A percentile compares a stretch with the other conserved stretches of the same genome.
phyloP scores from a whole-genome alignment of 2,888 invertebrate genomes.

The Nephrotoma guestfalica region DNA sequence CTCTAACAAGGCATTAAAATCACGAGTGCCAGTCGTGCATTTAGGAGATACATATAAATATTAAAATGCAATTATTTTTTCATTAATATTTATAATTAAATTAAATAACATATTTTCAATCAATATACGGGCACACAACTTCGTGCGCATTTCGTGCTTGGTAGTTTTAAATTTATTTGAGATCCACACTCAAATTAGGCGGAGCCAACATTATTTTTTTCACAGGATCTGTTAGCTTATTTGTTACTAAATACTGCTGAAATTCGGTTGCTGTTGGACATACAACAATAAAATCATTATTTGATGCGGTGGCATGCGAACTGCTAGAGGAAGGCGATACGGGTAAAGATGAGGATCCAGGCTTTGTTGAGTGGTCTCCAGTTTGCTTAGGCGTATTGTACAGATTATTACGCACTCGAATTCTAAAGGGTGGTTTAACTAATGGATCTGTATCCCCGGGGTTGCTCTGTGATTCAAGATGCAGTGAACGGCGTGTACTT shows the following conservation, averaged over 20 bases:
- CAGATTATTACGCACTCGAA: not conserved
- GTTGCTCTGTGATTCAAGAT: not conserved
- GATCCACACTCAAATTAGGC: not conserved
- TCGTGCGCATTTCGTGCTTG: not conserved
- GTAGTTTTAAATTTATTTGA: not conserved
- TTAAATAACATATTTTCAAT: not conserved
- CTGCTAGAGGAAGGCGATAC: not conserved
- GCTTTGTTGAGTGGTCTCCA: not conserved
- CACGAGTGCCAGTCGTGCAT: not conserved
- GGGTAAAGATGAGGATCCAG: not conserved
- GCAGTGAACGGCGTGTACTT: not conserved
- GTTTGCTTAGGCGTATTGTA: not conserved
- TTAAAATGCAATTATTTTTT: not conserved
- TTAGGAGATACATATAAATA: not conserved
- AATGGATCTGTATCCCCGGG: not conserved
- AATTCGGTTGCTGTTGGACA: constrained; percentile 17
- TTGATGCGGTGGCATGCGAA: not conserved
- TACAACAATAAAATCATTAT: constrained; percentile 6
- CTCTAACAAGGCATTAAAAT: not conserved
- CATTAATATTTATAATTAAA: not conserved
- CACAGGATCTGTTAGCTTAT: constrained; percentile 14
- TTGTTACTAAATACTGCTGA: constrained; percentile 14
- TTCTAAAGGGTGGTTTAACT: not conserved
- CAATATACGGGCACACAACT: not conserved
- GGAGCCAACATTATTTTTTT: constrained; percentile 13